Conservation (phyloP, 1,140 invertebrate species). For the Phocides pigmalion region DNA sequence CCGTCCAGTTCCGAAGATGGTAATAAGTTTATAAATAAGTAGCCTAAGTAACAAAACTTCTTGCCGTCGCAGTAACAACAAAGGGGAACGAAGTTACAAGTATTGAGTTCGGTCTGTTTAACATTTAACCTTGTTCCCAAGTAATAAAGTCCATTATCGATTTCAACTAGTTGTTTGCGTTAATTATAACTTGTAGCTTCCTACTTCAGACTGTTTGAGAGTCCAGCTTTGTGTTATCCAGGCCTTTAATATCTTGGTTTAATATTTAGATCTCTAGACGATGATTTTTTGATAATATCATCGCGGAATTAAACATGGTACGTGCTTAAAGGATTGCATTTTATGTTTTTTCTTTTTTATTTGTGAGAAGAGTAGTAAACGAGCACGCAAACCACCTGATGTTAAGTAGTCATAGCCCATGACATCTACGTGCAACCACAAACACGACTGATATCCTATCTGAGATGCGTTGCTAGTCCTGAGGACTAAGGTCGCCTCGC, state of each 20-base stretch:
- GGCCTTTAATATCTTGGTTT: neutral
- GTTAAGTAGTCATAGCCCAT: too few relatives aligned
- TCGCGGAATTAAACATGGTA: too few relatives aligned
- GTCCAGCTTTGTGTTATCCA: neutral
- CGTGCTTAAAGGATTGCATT: too few relatives aligned
- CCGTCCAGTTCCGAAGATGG: constrained; percentile 10
- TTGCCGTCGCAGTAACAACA: constrained; percentile 33
- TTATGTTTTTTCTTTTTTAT: too few relatives aligned
- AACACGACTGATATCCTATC: too few relatives aligned
- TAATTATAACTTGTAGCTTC: constrained; percentile 27
- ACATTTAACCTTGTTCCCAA: constrained; percentile 22
- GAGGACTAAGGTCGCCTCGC: too few relatives aligned
- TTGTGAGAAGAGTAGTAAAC: too few relatives aligned
- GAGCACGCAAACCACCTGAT: too few relatives aligned
- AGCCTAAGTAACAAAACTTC: constrained; percentile 16
- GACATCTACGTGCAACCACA: too few relatives aligned
- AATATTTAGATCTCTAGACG: neutral
- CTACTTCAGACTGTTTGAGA: constrained; percentile 1
- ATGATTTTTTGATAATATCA: too few relatives aligned
- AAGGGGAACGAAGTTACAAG: constrained; percentile 32
- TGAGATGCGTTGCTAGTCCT: too few relatives aligned
- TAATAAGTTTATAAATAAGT: constrained; percentile 18
- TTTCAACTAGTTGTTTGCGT: constrained; percentile 14
- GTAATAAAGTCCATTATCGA: constrained; percentile 33
- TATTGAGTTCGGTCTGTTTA: constrained; percentile 1